Percentiles rank a stretch among this genome's conserved stretches.
These are phyloP conservation scores for Nudaria mundana DNA, from an alignment of 2,888 invertebrate genomes.

Conservation along the genomic window DNA sequence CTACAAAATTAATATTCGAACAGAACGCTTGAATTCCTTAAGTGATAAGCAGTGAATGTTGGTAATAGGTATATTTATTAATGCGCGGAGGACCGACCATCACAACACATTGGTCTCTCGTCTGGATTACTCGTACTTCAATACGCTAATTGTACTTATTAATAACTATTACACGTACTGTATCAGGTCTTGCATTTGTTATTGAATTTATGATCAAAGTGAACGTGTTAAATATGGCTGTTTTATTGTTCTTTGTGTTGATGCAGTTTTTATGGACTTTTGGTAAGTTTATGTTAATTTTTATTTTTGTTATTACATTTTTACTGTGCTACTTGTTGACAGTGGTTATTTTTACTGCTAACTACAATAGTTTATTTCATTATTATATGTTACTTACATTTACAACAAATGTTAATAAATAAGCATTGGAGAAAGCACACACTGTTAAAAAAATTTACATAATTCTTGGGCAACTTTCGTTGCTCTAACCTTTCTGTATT, in stretches of 20 bases:
- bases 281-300: constrained; percentile 19
- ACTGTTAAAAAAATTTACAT: no score
- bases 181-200: constrained; percentile 28
- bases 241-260: constrained; percentile 23
- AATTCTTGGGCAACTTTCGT: no score
- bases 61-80: constrained; percentile 38
- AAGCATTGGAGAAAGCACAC: no score
- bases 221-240: constrained; percentile 25
- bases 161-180: constrained; percentile 14
- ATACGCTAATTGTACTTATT: constrained; percentile 28
- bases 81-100: constrained; percentile 29
- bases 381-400: no score
- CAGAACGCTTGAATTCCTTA: constrained; percentile 6
- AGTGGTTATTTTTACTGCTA: no score
- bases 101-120: constrained; percentile 38
- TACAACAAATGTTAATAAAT: no score
- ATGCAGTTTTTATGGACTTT: constrained; percentile 48
- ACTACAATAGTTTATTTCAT: no score
- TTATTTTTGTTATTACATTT: neutral
- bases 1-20: constrained; percentile 11
- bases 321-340: neutral
- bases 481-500: no score
- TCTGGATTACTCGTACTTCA: constrained; percentile 31
- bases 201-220: constrained; percentile 22
- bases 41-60: constrained; percentile 42